Base-by-base conservation (phyloP, 2,888 invertebrate genomes). In the Incurvaria masculella region DNA sequence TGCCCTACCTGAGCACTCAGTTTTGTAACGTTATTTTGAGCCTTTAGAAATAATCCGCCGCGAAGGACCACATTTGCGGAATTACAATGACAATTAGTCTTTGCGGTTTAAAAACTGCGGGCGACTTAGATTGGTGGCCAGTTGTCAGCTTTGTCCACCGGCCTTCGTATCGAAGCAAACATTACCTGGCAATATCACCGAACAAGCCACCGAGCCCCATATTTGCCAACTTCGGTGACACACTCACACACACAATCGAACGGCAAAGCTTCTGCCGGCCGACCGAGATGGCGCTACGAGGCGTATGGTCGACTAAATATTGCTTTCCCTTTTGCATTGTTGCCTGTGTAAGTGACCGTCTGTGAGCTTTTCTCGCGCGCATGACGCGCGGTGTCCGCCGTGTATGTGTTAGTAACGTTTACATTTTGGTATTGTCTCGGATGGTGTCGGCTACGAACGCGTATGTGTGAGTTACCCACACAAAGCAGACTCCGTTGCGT, bases 161-260 rank as follows among this genome's bases (percentile, higher is more conserved):
- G 73, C 73, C 75, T 78, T n/a, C n/a, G n/a, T n/a, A n/a, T n/a
- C n/a, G n/a, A n/a, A n/a, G n/a, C n/a, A n/a, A n/a, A n/a, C n/a
- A 78, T 76, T 78, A 78, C 78, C 78, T 78, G 76, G 72, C 75
- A 76, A 78, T 76, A 76, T 76, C 74, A 75, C 75, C 72, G 76
- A 74, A 74, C 73, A 75, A 74, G 73, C 72, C 72, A 73, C 73
- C 69, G 64, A 68, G 66, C 64, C 66, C 67, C 33, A 33, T 33
- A 33, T 33, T 33, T 33, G 33, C 33, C 33, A 33, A 33, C 33
- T 33, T 33, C 14, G 33, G 68, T 64, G 68, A 63, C 68, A 21
- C 48, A 14, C 44, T 44, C 44, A 48, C 40, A 18, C 64, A 69
- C 69, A 63, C 70, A 75, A 75, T 74, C 74, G 74, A 69, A 68